Conservation (phyloP, 2,888 invertebrate species). For the Xiphydria camelus region DNA sequence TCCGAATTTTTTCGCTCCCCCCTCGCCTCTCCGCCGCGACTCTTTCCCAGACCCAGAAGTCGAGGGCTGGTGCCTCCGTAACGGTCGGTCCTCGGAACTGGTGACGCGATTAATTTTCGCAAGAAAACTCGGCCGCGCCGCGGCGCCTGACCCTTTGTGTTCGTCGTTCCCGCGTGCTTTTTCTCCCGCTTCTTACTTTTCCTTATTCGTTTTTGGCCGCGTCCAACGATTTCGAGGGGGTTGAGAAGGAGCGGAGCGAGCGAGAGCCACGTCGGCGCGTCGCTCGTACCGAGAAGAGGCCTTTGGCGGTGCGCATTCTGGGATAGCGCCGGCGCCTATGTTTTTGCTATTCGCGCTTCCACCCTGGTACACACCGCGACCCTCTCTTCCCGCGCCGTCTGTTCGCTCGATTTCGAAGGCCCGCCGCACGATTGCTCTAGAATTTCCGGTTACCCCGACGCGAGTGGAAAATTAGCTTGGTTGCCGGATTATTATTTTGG, state of each 20-base stretch:
- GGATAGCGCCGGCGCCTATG: slow-evolving; percentile 54
- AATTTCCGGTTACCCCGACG: slow-evolving; percentile 4
- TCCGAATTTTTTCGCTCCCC: too few relatives aligned
- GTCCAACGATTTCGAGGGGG: slow-evolving; percentile 14
- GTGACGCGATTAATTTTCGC: slow-evolving; percentile 34
- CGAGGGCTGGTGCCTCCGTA: too few relatives aligned
- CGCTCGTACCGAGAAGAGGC: slow-evolving; percentile 15
- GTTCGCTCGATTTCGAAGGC: not conserved
- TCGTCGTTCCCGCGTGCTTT: slow-evolving; percentile 27
- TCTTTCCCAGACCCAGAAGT: too few relatives aligned
- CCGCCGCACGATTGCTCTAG: not conserved
- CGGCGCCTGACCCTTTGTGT: slow-evolving; percentile 22
- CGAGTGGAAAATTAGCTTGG: too few relatives aligned
- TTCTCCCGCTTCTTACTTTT: slow-evolving; percentile 11
- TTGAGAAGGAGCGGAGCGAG: too few relatives aligned
- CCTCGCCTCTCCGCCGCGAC: too few relatives aligned
- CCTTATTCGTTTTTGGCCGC: slow-evolving; percentile 17
- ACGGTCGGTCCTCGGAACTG: slow-evolving; percentile 30
- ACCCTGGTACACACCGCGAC: too few relatives aligned
- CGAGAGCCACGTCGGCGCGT: not conserved
- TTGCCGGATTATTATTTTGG: too few relatives aligned
- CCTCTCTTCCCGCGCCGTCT: not conserved
- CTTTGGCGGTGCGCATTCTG: slow-evolving; percentile 20
- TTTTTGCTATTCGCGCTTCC: slow-evolving; percentile 34
- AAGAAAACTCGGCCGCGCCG: slow-evolving; percentile 28